Base-by-base conservation (phyloP, 2,888 invertebrate species). In the Cenopis cana region DNA sequence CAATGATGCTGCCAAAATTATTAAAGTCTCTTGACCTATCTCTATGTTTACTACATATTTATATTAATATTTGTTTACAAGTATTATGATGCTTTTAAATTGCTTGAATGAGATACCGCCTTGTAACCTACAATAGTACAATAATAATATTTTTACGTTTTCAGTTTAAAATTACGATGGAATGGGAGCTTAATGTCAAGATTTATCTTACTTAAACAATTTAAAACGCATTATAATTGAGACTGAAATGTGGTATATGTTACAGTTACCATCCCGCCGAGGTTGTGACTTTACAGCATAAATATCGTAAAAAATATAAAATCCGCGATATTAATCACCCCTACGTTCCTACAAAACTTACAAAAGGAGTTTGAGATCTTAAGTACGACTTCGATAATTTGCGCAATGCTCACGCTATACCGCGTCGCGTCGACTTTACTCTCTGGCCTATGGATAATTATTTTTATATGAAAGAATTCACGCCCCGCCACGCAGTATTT, bases 1-100 rank as follows among this genome's bases (percentile, higher is more conserved):
- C 81, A 77, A 75, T 61, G 56, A 78, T 69, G 78, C 81, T 81
- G 81, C 81, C 80, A 81, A 75, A 75, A 67, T 49, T 52, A 24
- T 68, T 62, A 61, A 54, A n/a, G 46, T 68, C 41, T 60, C 17
- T 59, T 68, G 41, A 55, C 33, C 29, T 54, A 52, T 60, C 29
- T 38, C 17, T 56, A 33, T 24, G 14, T 46, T 9, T 64, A 52
- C 38, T 54, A n/a, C n/a, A n/a, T n/a, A 10, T 54, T 38, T 41
- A 24, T 54, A 52, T 33, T 5, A 60, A 38, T 33, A 20, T 60
- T 60, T 46, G 29, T 33, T 60, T 61, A 14, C 14, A 41, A 1
- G 6, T n/a, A 41, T 41, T 41, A n/a, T 41, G 14, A 14, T 14
- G 41, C 41, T 41, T 41, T 41, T 41, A 12, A 14, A 41, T n/a